Base-by-base conservation (phyloP, 2,888 invertebrate genomes). In the Rhogogaster chlorosoma region DNA sequence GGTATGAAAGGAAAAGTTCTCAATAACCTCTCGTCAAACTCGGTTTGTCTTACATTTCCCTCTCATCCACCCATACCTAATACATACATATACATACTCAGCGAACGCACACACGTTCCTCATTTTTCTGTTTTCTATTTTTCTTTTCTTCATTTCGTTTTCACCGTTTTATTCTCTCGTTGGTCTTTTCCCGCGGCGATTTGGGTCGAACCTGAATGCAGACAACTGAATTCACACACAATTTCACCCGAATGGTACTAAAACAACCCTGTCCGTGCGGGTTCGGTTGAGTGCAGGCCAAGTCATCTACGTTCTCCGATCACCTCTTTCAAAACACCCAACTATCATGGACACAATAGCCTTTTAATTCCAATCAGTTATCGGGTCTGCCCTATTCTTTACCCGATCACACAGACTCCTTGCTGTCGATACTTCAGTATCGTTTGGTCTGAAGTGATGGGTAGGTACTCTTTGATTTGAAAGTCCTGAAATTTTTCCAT, bases 151-250 rank as follows among this genome's bases (percentile, higher is more conserved):
- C n/a, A 18, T 53, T 77, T n/a, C 12, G 26, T 45, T 77, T 77
- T 29, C 53, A 29, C 53, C 45, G 26, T 49, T 32, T 29, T 53
- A n/a, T 29, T 32, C 29, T 36, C 57, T 57, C 22, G 22, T 38
- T 38, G 10, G 57, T 77, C 32, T 49, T 9, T 53, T 53, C 53
- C 49, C 22, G 15, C 22, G n/a, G n/a, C 38, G 36, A 57, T 80
- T 36, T 9, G 36, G 57, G 57, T 80, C 61, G 80, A 80, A 80
- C 36, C 80, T 61, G 38, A 61, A 80, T 80, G 22, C 61, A 80
- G 80, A 78, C 61, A 61, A 80, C 80, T 80, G 38, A 38, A 80
- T 80, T 80, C 80, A 80, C 57, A 57, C 80, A 57, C 80, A 80
- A 80, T 80, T 80, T 80, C 80, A 80, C 80, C 61, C 38, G 10